Evolutionary conservation across 2,888 invertebrate genomes (phyloP).

Genomic region (Stictocephala bisonia): DNA sequence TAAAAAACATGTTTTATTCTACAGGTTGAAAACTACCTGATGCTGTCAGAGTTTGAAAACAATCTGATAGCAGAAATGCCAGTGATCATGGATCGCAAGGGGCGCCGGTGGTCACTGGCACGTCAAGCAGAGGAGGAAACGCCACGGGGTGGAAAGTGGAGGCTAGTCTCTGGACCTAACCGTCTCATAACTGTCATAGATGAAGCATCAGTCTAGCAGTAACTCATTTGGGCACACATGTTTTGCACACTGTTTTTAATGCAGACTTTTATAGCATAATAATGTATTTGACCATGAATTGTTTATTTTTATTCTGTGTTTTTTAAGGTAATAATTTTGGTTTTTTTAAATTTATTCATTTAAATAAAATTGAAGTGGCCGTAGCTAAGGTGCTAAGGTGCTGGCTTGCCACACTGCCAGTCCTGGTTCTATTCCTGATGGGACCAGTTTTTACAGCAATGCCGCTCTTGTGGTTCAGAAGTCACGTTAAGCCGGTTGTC

Average conservation of each 20-base stretch:
- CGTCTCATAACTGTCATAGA: constrained; percentile 83
- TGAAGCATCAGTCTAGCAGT: constrained; percentile 70
- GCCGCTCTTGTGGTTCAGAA: too few relatives aligned
- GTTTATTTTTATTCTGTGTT: too few relatives aligned
- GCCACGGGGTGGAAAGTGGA: constrained; percentile 63
- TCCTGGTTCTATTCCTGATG: too few relatives aligned
- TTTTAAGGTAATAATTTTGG: too few relatives aligned
- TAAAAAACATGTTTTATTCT: constrained; percentile 57
- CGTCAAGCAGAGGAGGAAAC: constrained; percentile 64
- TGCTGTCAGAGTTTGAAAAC: constrained; percentile 88
- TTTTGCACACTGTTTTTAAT: not conserved
- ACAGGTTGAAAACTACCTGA: constrained; percentile 85
- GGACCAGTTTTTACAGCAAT: too few relatives aligned
- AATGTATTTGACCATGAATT: too few relatives aligned
- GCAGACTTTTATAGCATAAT: not conserved
- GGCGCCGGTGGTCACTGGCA: constrained; percentile 79
- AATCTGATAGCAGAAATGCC: constrained; percentile 84
- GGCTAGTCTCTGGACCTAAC: constrained; percentile 66
- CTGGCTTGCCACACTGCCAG: too few relatives aligned
- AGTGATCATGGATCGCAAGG: constrained; percentile 77
- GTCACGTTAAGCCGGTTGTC: too few relatives aligned
- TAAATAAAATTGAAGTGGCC: too few relatives aligned
- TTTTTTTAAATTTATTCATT: too few relatives aligned
- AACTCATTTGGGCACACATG: not conserved
- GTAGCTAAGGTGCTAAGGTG: too few relatives aligned